phyloP scores from a whole-genome alignment of 2,888 invertebrate genomes.

The Luperina testacea region DNA sequence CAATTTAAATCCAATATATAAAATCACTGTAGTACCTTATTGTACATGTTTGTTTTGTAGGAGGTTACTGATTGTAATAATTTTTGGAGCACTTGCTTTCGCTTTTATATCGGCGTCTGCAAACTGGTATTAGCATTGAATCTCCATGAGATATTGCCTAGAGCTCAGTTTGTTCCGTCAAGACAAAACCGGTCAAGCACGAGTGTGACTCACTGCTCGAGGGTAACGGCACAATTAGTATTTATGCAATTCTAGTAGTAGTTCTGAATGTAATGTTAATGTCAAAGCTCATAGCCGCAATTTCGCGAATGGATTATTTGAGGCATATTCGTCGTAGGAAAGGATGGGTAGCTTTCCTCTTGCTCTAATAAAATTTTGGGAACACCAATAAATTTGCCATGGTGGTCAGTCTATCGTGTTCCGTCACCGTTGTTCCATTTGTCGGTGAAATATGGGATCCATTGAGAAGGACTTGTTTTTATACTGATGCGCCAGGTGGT shows the following conservation, averaged over 20 bases:
- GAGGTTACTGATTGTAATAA: conserved; percentile 81
- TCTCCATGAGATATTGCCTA: conserved; percentile 67
- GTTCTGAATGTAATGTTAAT: conserved; percentile 38
- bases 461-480: not conserved
- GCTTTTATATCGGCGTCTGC: conserved; percentile 82
- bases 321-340: not conserved
- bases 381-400: too few species aligned
- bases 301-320: not conserved
- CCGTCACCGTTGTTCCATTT: not conserved
- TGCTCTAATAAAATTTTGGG: not conserved
- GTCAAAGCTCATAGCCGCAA: conserved; percentile 28
- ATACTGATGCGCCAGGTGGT: not conserved
- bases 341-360: not conserved
- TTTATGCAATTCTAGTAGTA: conserved; percentile 41
- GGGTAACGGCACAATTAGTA: conserved; percentile 59
- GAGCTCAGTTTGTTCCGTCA: conserved; percentile 53
- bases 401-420: not conserved
- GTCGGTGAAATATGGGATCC: not conserved
- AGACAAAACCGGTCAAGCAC: conserved; percentile 55
- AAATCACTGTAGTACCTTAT: conserved; percentile 78
- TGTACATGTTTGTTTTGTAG: conserved; percentile 84
- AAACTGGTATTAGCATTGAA: conserved; percentile 81
- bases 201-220: conserved; percentile 51
- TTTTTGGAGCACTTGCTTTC: conserved; percentile 80
- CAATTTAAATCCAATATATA: conserved; percentile 31